Evolutionary conservation across 2,113 vertebrate genomes (phyloP), one percentile per base, ranked within the genome.

Genomic region (Recurvirostra avosetta): DNA sequence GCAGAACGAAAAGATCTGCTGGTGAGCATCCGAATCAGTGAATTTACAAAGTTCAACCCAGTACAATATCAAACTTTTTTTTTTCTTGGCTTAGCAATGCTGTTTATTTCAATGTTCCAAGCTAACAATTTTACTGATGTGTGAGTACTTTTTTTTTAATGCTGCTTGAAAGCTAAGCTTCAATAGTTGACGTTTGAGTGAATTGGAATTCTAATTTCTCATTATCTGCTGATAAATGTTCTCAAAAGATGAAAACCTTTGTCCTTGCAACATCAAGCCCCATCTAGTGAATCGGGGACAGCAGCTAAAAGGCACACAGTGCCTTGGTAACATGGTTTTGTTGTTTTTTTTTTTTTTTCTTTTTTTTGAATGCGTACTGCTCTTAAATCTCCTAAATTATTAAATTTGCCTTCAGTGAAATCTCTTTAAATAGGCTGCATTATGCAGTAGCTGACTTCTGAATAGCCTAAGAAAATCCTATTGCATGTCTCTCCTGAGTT

Each of bases 311-410:
- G 53, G 53, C 74, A 92, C 49, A 30, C 71, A 79, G 58, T 76
- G 81, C 41, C 59, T 76, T 68, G 63, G 88, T 81, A 90, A 68
- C 50, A 5, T n/a, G 58, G 20, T 30, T 36, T 58, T 52, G 62
- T 30, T 29, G 3, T 75, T 67, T 75, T 45, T 59, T 59, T 87
- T 36, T 53, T 61, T 87, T 75, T 67, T 75, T 52, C 53, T 59
- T 87, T 36, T 59, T 61, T 87, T 38, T 27, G 49, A 67, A 77
- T 3, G 1, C 5, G 5, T 86, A 19, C 53, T 88, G 79, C 72
- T 94, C 91, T 96, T 91, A 94, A 94, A 71, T 95, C 91, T 94
- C 83, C 52, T 94, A 83, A 96, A 92, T 96, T 95, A 92, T 88
- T 95, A 70, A 83, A 95, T 88, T 90, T 94, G 45, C 66, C 58